Percentiles rank a stretch among this genome's conserved stretches.
phyloP scores from a whole-genome alignment of 2,888 invertebrate species.

The Heliconius ethilla region DNA sequence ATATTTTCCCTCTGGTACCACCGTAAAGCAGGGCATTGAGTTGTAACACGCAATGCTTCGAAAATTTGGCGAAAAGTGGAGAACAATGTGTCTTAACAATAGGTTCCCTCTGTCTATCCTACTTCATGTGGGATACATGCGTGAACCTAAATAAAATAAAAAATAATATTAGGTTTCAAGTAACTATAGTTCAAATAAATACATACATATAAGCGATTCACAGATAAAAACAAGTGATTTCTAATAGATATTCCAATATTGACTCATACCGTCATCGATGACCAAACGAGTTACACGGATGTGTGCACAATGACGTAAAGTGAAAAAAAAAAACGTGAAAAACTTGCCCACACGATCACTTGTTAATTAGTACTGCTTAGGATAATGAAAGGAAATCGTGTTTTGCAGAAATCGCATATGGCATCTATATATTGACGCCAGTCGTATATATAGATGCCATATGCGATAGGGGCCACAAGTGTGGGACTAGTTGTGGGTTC shows the following conservation, averaged over 20 bases:
- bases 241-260: conserved; percentile 30
- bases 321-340: conserved; percentile 32
- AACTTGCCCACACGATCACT: conserved; percentile 25
- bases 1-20: too few relatives aligned
- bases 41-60: too few relatives aligned
- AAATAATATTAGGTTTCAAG: not conserved
- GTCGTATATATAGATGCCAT: too few relatives aligned
- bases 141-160: too few relatives aligned
- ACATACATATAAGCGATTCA: not conserved
- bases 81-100: too few relatives aligned
- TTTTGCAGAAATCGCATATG: conserved; percentile 27
- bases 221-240: conserved; percentile 23
- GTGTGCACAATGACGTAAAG: conserved; percentile 32
- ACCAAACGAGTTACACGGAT: conserved; percentile 32
- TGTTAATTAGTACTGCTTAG: conserved; percentile 26
- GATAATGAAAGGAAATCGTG: conserved; percentile 33
- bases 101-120: too few relatives aligned
- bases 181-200: not conserved
- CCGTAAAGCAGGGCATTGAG: too few relatives aligned
- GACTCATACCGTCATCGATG: conserved; percentile 20
- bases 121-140: too few relatives aligned
- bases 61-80: too few relatives aligned
- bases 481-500: too few relatives aligned
- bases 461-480: too few relatives aligned
- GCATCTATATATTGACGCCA: not conserved